These are phyloP conservation scores for Anguilla marmorata DNA, from an alignment of 2,797 vertebrate genomes.

Conservation along the genomic window DNA sequence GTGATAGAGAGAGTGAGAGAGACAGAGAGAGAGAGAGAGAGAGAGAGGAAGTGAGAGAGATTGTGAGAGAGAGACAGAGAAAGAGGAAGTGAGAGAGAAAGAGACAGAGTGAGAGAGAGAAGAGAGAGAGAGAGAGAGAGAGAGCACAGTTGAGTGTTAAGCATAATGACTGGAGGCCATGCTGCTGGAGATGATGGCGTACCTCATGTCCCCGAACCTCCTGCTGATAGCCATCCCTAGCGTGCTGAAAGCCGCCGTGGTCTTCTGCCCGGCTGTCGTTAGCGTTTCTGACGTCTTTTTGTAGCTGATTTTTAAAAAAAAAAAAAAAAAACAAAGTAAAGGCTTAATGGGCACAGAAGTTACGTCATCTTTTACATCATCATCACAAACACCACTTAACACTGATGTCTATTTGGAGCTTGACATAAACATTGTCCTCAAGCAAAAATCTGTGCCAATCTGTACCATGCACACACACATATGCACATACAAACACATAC, in stretches of 20 bases:
- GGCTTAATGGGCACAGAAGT: background rate
- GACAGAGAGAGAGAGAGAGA: too few relatives aligned
- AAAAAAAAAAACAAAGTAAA: constrained; percentile 11
- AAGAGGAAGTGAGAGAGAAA: too few relatives aligned
- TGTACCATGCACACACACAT: background rate
- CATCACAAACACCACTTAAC: background rate
- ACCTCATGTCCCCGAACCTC: constrained; percentile 98
- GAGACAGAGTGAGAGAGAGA: too few relatives aligned
- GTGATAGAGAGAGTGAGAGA: too few relatives aligned
- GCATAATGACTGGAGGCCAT: background rate
- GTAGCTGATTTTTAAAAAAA: constrained; percentile 71
- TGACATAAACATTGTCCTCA: background rate
- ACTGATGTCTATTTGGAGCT: background rate
- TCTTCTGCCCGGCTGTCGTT: constrained; percentile 90
- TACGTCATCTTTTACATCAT: background rate
- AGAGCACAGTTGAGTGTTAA: background rate
- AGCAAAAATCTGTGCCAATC: background rate
- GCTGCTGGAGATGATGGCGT: constrained; percentile 38
- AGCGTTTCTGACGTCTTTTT: constrained; percentile 96
- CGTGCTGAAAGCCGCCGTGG: constrained; percentile 87
- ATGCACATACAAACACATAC: constrained; percentile 5
- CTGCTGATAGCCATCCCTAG: constrained; percentile 88
- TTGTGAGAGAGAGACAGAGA: too few relatives aligned
- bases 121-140: background rate
- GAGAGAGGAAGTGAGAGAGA: too few relatives aligned